phyloP scores from a whole-genome alignment of 1,140 invertebrate genomes.

The Drosophila elegans region DNA sequence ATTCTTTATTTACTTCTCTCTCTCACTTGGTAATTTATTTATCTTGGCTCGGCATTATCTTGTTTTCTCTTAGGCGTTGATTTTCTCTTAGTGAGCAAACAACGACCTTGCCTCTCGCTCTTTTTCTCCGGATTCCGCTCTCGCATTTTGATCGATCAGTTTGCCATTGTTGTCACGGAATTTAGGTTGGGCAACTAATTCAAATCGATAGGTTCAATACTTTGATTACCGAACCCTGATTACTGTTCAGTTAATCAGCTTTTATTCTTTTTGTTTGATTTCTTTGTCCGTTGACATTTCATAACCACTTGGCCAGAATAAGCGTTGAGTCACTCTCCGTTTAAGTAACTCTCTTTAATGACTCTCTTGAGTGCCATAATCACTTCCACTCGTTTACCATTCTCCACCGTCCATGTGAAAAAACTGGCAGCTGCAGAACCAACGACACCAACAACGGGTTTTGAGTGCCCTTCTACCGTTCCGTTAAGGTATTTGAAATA shows the following conservation, averaged over 20 bases:
- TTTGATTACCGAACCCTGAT: slow-evolving; percentile 37
- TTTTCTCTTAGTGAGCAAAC: slow-evolving; percentile 28
- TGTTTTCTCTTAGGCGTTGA: slow-evolving; percentile 8
- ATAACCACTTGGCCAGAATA: slow-evolving; percentile 20
- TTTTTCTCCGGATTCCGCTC: slow-evolving; percentile 8
- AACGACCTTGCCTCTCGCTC: slow-evolving; percentile 68
- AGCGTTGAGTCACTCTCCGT: not conserved
- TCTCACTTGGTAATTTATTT: slow-evolving; percentile 21
- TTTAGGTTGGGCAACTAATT: slow-evolving; percentile 66
- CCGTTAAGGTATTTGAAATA: slow-evolving; percentile 2
- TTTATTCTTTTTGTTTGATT: slow-evolving; percentile 2
- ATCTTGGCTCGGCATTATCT: slow-evolving; percentile 1
- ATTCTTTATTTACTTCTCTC: not conserved
- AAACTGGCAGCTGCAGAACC: slow-evolving; percentile 75
- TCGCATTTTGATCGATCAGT: slow-evolving; percentile 64
- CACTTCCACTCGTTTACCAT: slow-evolving; percentile 37
- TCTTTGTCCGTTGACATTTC: slow-evolving; percentile 25
- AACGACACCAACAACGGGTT: slow-evolving; percentile 67
- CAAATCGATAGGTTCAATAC: slow-evolving; percentile 57
- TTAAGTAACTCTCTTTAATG: slow-evolving; percentile 10
- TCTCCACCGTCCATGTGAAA: slow-evolving; percentile 12
- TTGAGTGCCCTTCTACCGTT: slow-evolving; percentile 43
- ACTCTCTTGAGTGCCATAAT: slow-evolving; percentile 46
- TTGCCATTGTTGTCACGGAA: slow-evolving; percentile 74
- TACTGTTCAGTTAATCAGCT: slow-evolving; percentile 56